Evolutionary conservation across 2,888 invertebrate genomes (phyloP), one percentile per base, ranked within the genome.

Genomic region (Euclidia mi): DNA sequence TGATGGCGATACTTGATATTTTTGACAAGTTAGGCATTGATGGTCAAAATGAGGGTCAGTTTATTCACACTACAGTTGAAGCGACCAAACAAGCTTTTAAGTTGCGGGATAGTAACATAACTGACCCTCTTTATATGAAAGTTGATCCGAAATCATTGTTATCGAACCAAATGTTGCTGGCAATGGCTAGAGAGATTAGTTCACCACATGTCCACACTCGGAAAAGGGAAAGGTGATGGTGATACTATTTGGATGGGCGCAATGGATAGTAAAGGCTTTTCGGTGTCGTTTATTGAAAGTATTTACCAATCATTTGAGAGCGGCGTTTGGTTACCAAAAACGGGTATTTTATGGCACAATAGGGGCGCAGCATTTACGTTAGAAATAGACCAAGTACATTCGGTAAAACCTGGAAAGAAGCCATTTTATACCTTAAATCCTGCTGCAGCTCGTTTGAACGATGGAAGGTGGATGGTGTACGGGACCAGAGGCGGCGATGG

Each of bases 181-280:
- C 83, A 71, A 85, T 92, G 83, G 82, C 88, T 2, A 76, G 78
- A 47, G 76, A 82, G 35, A 79, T 94, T 34, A 76, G 84, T 62
- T 65, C 81, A 87, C 55, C 49, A 68, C 50, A 81, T 85, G 20
- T 81, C 83, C 41, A 40, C 53, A 2, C 49, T 50, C 29, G 85
- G 77, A 25, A 71, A 78, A 38, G 85, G 84, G 0, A 85, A 83
- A 66, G 90, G 89, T 1, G 78, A 87, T 1, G 92, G 91, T 3
- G 94, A 93, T 55, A 94, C 94, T 10, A 73, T 94, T 50, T 94
- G 94, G 94, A 82, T 94, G 83, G 94, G 93, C 9, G 83, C 85
- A 7, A 92, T 93, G 91, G 94, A 94, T 60, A 82, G 61, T 40
- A 90, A 86, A 75, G 94, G 94, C 0, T 94, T 87, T 74, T 92